A percentile compares a stretch with the other conserved stretches of the same genome.
These are phyloP conservation scores for Thamnaconus septentrionalis DNA, from an alignment of 2,113 vertebrate genomes.

Conservation along the genomic window DNA sequence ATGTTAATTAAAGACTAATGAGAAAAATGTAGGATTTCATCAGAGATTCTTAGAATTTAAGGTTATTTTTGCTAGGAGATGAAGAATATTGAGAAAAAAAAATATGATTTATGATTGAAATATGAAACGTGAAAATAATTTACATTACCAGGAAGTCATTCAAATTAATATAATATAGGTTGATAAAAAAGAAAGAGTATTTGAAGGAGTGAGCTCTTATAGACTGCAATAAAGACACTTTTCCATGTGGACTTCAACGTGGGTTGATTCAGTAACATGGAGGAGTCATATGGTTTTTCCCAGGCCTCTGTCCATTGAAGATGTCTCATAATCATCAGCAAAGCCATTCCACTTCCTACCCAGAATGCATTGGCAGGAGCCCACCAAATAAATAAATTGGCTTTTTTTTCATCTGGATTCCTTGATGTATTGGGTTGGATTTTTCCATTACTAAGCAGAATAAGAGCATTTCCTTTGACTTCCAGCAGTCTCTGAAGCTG, in stretches of 20 bases:
- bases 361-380: constrained; percentile 57
- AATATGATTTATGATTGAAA: too few relatives aligned
- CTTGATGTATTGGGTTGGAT: constrained; percentile 69
- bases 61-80: too few relatives aligned
- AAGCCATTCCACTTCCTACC: constrained; percentile 53
- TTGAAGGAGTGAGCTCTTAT: not conserved
- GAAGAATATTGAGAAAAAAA: too few relatives aligned
- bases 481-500: constrained; percentile 75
- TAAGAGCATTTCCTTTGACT: constrained; percentile 78
- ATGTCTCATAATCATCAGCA: constrained; percentile 57
- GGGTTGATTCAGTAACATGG: constrained; percentile 38
- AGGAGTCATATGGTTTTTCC: constrained; percentile 39
- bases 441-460: constrained; percentile 80
- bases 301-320: constrained; percentile 51
- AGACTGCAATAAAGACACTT: constrained; percentile 10
- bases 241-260: constrained; percentile 9
- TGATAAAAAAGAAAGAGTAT: too few relatives aligned
- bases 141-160: too few relatives aligned
- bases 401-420: constrained; percentile 56
- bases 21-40: too few relatives aligned
- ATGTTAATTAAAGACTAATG: too few relatives aligned
- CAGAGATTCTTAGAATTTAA: too few relatives aligned
- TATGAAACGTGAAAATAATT: too few relatives aligned
- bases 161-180: too few relatives aligned
- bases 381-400: constrained; percentile 70